A percentile compares a stretch with the other conserved stretches of the same genome.
phyloP scores from a whole-genome alignment of 1,140 invertebrate genomes.

The Lasaia peninsularis region DNA sequence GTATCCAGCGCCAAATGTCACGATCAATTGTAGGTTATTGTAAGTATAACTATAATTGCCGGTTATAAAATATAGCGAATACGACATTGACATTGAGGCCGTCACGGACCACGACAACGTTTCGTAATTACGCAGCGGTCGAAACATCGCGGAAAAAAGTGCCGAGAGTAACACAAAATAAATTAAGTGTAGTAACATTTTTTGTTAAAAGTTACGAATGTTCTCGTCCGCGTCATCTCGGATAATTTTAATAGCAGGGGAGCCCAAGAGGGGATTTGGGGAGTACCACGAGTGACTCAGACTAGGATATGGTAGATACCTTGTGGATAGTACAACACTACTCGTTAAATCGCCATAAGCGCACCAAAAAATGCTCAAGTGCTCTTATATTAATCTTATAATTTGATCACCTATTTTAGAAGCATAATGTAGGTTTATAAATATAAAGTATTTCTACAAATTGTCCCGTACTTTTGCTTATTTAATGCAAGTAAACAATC shows the following conservation, averaged over 20 bases:
- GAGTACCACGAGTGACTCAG: too few species aligned
- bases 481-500: too few species aligned
- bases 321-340: not conserved
- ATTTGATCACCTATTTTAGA: too few species aligned
- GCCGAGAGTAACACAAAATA: not conserved
- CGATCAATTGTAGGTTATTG: not conserved
- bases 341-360: too few species aligned
- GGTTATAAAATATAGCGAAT: conserved; percentile 5
- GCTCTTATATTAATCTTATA: too few species aligned
- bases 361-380: too few species aligned
- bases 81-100: conserved; percentile 47
- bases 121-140: conserved; percentile 43
- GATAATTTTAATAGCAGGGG: not conserved
- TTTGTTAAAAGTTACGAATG: not conserved
- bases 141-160: conserved; percentile 12
- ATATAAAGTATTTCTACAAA: too few species aligned
- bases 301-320: not conserved
- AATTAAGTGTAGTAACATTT: conserved; percentile 1
- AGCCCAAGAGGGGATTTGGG: too few species aligned
- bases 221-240: not conserved
- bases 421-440: too few species aligned
- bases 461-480: too few species aligned
- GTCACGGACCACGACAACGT: conserved; percentile 25
- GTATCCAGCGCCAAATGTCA: too few species aligned
- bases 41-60: not conserved